phyloP scores from a whole-genome alignment of 1,140 invertebrate species.

The Dendroctonus valens region DNA sequence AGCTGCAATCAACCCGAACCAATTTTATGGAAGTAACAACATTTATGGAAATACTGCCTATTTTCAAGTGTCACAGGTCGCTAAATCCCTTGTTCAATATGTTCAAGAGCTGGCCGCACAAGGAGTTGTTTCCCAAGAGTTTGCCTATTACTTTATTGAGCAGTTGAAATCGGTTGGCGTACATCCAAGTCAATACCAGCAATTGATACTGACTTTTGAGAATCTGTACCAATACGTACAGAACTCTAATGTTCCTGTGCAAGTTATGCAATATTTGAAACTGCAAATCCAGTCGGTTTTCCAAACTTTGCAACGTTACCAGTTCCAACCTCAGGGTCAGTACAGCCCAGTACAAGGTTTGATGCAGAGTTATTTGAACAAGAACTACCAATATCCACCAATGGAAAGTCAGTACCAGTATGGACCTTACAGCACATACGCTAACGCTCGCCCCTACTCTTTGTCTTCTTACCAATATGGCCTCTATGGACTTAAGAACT shows the following conservation, averaged over 20 bases:
- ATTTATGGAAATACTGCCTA: background rate
- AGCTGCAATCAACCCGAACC: background rate
- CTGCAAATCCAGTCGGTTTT: constrained; percentile 7
- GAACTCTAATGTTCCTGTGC: background rate
- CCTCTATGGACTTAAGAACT: too few relatives aligned
- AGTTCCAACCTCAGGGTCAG: too few relatives aligned
- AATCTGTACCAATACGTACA: constrained; percentile 8
- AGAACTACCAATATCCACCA: background rate
- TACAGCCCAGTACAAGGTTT: background rate
- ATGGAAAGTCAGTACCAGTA: background rate
- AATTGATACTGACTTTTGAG: constrained; percentile 3
- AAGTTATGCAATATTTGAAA: constrained; percentile 4
- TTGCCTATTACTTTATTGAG: constrained; percentile 11
- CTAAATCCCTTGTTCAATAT: constrained; percentile 8
- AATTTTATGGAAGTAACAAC: background rate
- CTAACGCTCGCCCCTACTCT: too few relatives aligned
- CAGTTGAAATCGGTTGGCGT: constrained; percentile 8
- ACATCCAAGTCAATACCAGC: background rate
- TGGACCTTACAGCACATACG: background rate
- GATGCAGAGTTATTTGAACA: background rate
- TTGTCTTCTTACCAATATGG: too few relatives aligned
- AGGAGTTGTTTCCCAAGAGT: constrained; percentile 16
- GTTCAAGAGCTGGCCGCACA: constrained; percentile 8
- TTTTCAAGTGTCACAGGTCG: background rate
- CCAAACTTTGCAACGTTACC: constrained; percentile 4